Evolutionary conservation across 2,113 vertebrate species (phyloP), one percentile per base, ranked within the genome.

Genomic region (Alaudala cheleensis): DNA sequence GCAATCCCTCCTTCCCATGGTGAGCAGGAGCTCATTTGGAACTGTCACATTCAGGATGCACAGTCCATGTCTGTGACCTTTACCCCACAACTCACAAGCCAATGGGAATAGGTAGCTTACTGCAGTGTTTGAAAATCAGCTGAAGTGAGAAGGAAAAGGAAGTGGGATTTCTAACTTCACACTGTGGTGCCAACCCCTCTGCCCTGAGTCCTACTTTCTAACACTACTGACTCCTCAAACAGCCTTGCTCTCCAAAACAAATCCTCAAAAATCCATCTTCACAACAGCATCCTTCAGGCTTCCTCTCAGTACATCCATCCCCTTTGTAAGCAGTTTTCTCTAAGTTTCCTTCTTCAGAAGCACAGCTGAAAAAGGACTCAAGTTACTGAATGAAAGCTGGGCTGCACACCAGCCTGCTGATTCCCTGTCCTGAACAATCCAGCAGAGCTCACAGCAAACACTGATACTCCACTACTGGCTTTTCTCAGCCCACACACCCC

Each of bases 1-100:
- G 18, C 33, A 25, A 1, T 1, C 25, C 14, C 29, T 67, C 40
- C 54, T 26, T 47, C 29, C 42, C 45, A 2, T 0, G 5, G 21
- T 2, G 28, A 10, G 50, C 81, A 9, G 39, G 25, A 15, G 39
- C 31, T 39, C 8, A 53, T 53, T 50, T 37, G 15, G 5, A 50
- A 45, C 14, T 7, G 18, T 5, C 26, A 1, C 3, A 23, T 6
- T 11, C 42, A 47, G 67, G 42, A 4, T 58, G 56, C 56, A 42
- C 25, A 9, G 21, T 22, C 57, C 49, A 26, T 5, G 44, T 11
- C 51, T 22, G 37, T 14, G 37, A 14, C 39, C 33, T 53, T 3
- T 44, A 39, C 5, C 21, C 33, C n/a, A 4, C 1, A 17, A 7
- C 37, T 16, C 10, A 26, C 65, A 19, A 44, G 51, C 10, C 47